Evolutionary conservation across 2,113 vertebrate species (phyloP).

Genomic region (Psilopsiagon aymara): DNA sequence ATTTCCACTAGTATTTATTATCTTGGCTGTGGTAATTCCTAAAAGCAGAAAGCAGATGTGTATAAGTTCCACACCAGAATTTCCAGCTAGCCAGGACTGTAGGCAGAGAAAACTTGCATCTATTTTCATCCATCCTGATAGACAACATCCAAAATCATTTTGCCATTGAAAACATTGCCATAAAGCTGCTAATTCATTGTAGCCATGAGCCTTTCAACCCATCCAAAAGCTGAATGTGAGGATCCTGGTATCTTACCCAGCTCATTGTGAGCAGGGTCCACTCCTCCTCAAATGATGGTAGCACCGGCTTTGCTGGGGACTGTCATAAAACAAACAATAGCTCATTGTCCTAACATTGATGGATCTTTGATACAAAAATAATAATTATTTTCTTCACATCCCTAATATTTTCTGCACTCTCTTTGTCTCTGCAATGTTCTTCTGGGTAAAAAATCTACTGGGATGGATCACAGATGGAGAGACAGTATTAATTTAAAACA

Average conservation of each 20-base stretch:
- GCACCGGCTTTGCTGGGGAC: background rate
- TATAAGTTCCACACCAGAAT: conserved; percentile 18
- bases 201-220: background rate
- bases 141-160: background rate
- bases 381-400: background rate
- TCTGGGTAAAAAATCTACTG: background rate
- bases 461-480: background rate
- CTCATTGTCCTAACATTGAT: background rate
- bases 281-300: background rate
- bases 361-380: background rate
- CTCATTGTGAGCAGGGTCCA: background rate
- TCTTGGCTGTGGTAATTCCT: conserved; percentile 16
- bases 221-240: background rate
- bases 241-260: background rate
- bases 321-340: background rate
- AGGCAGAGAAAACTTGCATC: background rate
- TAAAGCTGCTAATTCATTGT: background rate
- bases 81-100: background rate
- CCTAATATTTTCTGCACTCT: background rate
- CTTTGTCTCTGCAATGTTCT: background rate
- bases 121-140: conserved; percentile 7
- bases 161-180: background rate
- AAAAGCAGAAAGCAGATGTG: conserved; percentile 26
- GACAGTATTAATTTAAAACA: background rate
- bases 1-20: conserved; percentile 52